Conservation (phyloP, 2,113 vertebrate species). For the Crotalus tigris region DNA sequence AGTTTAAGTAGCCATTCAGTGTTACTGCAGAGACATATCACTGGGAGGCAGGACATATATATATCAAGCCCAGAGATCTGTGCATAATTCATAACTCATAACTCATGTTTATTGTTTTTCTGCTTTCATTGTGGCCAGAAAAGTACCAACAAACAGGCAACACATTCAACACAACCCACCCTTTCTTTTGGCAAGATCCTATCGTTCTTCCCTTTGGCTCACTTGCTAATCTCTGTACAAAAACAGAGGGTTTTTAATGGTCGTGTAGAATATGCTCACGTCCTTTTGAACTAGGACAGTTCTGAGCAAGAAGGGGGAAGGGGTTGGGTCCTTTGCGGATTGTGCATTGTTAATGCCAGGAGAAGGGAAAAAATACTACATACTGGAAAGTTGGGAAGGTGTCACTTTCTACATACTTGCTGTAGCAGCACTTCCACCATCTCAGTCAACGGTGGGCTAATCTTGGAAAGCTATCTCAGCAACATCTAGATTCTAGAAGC, state of each 20-base stretch:
- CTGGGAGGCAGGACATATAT: background rate
- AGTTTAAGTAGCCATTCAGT: constrained; percentile 3
- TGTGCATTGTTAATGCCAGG: background rate
- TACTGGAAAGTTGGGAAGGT: background rate
- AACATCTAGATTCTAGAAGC: background rate
- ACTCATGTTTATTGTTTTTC: background rate
- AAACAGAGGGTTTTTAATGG: background rate
- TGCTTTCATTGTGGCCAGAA: background rate
- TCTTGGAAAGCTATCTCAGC: background rate
- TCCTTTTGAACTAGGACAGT: background rate
- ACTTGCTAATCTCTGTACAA: background rate
- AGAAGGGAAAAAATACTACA: background rate
- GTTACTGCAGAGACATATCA: background rate
- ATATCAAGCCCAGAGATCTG: background rate
- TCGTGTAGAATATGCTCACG: background rate
- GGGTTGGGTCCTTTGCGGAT: background rate
- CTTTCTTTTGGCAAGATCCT: background rate
- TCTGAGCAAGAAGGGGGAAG: background rate
- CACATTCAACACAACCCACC: background rate
- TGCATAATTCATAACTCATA: background rate
- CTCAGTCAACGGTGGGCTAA: background rate
- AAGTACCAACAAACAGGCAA: background rate
- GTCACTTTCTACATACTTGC: background rate
- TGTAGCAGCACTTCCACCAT: background rate
- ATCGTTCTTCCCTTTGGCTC: background rate